A percentile compares a stretch with the other conserved stretches of the same genome.
Conservation (phyloP, 2,113 vertebrate species). For the Camelus dromedarius region DNA sequence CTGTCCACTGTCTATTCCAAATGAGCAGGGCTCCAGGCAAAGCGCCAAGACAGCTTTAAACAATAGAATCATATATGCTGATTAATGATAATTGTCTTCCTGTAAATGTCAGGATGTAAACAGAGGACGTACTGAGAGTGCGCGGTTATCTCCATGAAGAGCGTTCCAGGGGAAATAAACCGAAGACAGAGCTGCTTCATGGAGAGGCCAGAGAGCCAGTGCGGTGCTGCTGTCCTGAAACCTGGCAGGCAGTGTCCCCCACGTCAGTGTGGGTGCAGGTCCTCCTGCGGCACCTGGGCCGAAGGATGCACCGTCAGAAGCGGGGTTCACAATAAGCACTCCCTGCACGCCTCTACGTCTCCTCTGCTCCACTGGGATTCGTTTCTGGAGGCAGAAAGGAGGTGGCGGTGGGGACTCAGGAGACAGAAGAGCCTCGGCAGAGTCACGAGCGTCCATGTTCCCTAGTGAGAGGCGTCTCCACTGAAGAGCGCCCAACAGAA, state of each 20-base stretch:
- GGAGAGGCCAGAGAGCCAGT: neutral
- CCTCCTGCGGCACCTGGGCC: neutral
- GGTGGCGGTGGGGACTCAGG: neutral
- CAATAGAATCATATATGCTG: conserved; percentile 28
- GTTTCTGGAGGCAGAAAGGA: neutral
- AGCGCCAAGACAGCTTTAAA: conserved; percentile 29
- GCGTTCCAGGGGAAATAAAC: conserved; percentile 17
- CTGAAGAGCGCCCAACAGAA: neutral
- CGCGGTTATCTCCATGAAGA: neutral
- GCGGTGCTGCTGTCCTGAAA: neutral
- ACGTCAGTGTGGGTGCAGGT: neutral
- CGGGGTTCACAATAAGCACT: neutral
- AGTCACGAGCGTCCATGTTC: neutral
- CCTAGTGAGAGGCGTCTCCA: neutral
- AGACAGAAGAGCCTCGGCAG: fast-evolving
- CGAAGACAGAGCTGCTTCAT: neutral
- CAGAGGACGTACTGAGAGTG: neutral
- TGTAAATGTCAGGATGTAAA: conserved; percentile 52
- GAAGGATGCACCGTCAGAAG: neutral
- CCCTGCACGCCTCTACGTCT: neutral
- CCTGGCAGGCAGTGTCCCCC: neutral
- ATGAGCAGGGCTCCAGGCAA: conserved; percentile 23
- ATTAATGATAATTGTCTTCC: conserved; percentile 48
- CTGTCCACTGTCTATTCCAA: neutral
- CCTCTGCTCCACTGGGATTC: neutral